These are phyloP conservation scores for Hippoglossus stenolepis DNA, from an alignment of 2,113 vertebrate genomes.

Conservation along the genomic window DNA sequence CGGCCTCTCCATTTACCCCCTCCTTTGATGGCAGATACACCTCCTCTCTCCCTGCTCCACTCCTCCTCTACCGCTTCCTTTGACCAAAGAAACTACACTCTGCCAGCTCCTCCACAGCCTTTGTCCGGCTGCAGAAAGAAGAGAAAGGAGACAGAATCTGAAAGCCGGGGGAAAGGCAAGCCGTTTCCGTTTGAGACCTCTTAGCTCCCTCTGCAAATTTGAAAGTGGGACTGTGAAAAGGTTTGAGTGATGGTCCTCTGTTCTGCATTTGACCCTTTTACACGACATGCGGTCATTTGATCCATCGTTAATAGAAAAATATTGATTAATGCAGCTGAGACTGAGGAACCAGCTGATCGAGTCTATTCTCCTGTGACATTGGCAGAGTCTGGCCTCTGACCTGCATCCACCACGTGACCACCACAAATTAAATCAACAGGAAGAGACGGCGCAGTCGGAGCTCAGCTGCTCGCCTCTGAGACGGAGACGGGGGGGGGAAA, in stretches of 20 bases:
- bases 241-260: not conserved
- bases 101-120: slow-evolving; percentile 50
- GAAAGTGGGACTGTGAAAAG: not conserved
- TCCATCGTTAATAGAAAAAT: not conserved
- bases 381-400: slow-evolving; percentile 10
- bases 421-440: slow-evolving; percentile 31
- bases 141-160: slow-evolving; percentile 10
- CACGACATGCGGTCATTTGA: not conserved
- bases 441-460: slow-evolving; percentile 32
- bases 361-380: slow-evolving; percentile 4
- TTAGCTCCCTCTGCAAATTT: not conserved
- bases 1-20: slow-evolving; percentile 27
- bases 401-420: slow-evolving; percentile 54
- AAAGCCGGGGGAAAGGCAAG: slow-evolving; percentile 22
- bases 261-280: not conserved
- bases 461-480: slow-evolving; percentile 41
- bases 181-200: slow-evolving; percentile 33
- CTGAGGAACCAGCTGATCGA: not conserved
- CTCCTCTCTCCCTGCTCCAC: slow-evolving; percentile 46
- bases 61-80: slow-evolving; percentile 64
- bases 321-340: not conserved
- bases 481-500: slow-evolving; percentile 67
- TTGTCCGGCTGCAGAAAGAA: slow-evolving; percentile 53
- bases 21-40: slow-evolving; percentile 45
- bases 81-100: slow-evolving; percentile 59